phyloP scores from a whole-genome alignment of 2,888 invertebrate genomes.

The Hypomecis punctinalis region DNA sequence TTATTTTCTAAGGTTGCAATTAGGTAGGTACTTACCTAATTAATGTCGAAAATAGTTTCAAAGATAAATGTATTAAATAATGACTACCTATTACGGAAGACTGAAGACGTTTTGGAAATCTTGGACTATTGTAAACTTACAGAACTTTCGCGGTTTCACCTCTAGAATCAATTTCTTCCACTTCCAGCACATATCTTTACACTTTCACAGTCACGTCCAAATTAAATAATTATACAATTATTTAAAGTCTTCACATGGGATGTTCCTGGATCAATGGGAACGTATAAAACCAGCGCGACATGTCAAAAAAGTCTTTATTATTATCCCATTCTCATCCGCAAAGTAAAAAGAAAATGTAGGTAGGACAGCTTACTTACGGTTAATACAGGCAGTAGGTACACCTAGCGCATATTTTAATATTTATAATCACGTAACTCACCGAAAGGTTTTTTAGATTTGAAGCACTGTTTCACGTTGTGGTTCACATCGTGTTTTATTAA shows the following conservation, averaged over 20 bases:
- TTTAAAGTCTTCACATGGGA: neutral
- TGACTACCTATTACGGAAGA: too few species aligned
- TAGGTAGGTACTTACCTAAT: too few species aligned
- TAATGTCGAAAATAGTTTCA: too few species aligned
- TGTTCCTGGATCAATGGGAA: constrained; percentile 22
- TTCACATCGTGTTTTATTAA: constrained; percentile 81
- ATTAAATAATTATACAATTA: constrained; percentile 1
- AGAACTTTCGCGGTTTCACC: constrained; percentile 2
- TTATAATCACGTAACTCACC: constrained; percentile 59
- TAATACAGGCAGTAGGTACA: constrained; percentile 12
- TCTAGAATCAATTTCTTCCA: constrained; percentile 10
- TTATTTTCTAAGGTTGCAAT: too few species aligned
- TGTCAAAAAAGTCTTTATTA: constrained; percentile 3
- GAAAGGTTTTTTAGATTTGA: constrained; percentile 79
- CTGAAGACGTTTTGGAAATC: too few species aligned
- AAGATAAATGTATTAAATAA: too few species aligned
- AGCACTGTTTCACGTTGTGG: constrained; percentile 81
- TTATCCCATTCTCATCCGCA: constrained; percentile 30
- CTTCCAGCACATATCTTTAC: constrained; percentile 24
- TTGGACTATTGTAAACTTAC: constrained; percentile 17
- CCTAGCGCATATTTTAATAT: neutral
- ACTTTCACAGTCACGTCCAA: constrained; percentile 12
- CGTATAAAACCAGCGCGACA: constrained; percentile 10
- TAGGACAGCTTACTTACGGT: constrained; percentile 24
- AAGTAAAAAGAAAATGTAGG: constrained; percentile 29